Percentiles rank a stretch among this genome's conserved stretches.
Evolutionary conservation across 2,888 invertebrate species (phyloP).

Genomic region (Bombylius discolor): DNA sequence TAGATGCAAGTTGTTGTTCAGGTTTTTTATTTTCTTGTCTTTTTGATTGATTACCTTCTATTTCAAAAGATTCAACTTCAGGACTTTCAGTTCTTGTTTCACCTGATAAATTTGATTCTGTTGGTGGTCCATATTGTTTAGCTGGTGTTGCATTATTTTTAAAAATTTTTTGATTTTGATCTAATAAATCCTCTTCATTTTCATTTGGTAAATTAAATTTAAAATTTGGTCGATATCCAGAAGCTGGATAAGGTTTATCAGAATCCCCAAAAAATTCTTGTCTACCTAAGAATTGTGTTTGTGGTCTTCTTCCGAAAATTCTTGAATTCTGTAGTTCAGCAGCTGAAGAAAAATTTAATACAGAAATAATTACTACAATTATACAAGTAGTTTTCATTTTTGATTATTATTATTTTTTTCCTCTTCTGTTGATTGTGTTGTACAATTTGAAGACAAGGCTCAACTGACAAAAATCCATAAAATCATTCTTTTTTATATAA

Average conservation of each 20-base stretch:
- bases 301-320: background rate
- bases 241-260: constrained; percentile 1
- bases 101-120: background rate
- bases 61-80: constrained; percentile 1
- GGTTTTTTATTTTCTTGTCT: background rate
- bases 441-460: no score
- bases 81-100: background rate
- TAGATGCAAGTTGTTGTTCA: background rate
- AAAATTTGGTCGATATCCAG: constrained; percentile 1
- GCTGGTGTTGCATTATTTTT: background rate
- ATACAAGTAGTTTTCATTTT: no score
- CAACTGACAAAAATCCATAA: no score
- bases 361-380: no score
- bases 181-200: background rate
- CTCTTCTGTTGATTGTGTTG: no score
- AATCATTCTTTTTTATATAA: no score
- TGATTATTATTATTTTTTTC: no score
- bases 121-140: background rate
- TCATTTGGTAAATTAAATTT: constrained; percentile 2
- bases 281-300: background rate
- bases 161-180: background rate
- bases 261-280: background rate
- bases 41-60: constrained; percentile 1
- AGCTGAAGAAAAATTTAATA: no score
- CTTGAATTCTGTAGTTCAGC: no score